phyloP scores from a whole-genome alignment of 2,888 invertebrate species.

The Psococerastis gibbosa region DNA sequence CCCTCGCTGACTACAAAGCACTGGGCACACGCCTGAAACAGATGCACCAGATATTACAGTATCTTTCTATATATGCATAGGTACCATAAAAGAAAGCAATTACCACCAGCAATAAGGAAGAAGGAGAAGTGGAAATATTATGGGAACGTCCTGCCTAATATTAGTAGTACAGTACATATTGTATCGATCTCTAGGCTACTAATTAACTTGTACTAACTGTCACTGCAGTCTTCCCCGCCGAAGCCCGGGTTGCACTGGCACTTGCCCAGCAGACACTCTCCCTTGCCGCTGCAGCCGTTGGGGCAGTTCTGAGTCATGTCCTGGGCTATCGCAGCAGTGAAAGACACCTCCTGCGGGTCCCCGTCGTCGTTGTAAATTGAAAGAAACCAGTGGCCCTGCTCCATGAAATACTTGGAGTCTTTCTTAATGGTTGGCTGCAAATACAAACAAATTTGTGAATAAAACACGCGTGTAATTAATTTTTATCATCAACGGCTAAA shows the following conservation, averaged over 20 bases:
- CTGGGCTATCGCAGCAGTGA: constrained; percentile 66
- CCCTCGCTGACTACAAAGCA: constrained; percentile 90
- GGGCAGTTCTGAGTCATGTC: constrained; percentile 93
- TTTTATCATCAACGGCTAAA: neutral
- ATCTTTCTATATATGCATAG: no score
- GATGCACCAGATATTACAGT: no score
- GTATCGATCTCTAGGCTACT: no score
- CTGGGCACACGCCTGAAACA: constrained; percentile 73
- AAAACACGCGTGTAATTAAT: neutral
- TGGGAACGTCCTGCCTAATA: no score
- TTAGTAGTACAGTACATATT: no score
- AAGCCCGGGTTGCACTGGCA: constrained; percentile 95
- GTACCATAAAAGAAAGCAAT: no score
- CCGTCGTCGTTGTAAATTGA: constrained; percentile 92
- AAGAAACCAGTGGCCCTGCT: constrained; percentile 91
- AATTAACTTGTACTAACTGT: no score
- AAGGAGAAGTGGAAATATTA: no score
- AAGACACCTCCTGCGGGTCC: constrained; percentile 70
- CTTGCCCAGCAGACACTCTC: constrained; percentile 85
- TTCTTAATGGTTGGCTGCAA: constrained; percentile 66
- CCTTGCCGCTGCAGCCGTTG: constrained; percentile 90
- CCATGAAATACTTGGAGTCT: constrained; percentile 87
- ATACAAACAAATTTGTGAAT: constrained; percentile 2
- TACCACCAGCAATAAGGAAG: no score
- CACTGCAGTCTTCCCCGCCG: constrained; percentile 89